Conservation (phyloP, 2,113 vertebrate genomes). For the Corvus moneduloides region DNA sequence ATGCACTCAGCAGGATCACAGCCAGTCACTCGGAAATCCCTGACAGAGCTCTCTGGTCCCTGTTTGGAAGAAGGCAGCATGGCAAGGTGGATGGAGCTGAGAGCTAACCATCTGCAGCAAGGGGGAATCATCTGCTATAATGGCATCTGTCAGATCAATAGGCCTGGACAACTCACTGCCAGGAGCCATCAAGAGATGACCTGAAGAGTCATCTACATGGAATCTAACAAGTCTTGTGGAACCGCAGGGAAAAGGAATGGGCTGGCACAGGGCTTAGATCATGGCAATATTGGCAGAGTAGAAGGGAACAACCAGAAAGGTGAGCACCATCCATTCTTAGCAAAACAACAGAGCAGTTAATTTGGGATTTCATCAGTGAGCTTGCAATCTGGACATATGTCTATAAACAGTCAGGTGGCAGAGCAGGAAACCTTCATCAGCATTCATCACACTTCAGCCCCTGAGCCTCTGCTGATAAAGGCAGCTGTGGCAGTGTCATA, state of each 20-base stretch:
- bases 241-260: not conserved
- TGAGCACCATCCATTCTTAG: not conserved
- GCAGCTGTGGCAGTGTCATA: not conserved
- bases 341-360: not conserved
- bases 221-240: not conserved
- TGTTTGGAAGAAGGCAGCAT: not conserved
- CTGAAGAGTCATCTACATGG: not conserved
- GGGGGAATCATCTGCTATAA: not conserved
- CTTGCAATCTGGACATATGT: not conserved
- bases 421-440: not conserved
- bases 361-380: not conserved
- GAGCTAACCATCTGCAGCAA: not conserved
- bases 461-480: conserved; percentile 5
- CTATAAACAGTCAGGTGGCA: not conserved
- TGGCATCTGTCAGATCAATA: not conserved
- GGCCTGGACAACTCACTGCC: not conserved
- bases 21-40: not conserved
- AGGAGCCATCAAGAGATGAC: not conserved
- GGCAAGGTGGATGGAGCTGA: not conserved
- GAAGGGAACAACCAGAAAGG: not conserved
- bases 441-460: not conserved
- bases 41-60: not conserved
- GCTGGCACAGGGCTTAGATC: not conserved
- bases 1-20: not conserved
- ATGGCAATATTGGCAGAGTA: not conserved